A percentile compares a stretch with the other conserved stretches of the same genome.
Evolutionary conservation across 2,888 invertebrate species (phyloP).

Genomic region (Sericinus montela): DNA sequence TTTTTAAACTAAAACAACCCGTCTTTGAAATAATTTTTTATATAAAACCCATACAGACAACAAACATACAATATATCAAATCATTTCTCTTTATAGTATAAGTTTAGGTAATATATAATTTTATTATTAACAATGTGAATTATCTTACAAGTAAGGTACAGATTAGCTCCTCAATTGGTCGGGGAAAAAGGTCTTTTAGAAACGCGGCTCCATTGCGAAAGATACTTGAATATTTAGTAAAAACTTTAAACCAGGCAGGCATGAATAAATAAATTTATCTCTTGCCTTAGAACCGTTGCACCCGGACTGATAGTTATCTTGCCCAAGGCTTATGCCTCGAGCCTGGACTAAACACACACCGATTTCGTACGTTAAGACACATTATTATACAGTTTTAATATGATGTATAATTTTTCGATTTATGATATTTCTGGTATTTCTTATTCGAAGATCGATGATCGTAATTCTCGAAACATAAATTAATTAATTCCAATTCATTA

Average conservation of each 20-base stretch:
- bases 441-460: not conserved
- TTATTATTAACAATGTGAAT: no score
- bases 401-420: constrained; percentile 1
- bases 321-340: constrained; percentile 24
- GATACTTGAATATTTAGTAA: constrained; percentile 17
- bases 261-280: constrained; percentile 22
- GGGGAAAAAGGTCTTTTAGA: constrained; percentile 6
- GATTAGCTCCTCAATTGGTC: not conserved
- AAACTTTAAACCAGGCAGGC: constrained; percentile 18
- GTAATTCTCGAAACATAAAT: not conserved
- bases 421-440: not conserved
- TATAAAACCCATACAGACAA: no score
- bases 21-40: no score
- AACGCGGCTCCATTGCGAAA: constrained; percentile 3
- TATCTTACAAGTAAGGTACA: no score
- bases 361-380: not conserved
- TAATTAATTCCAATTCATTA: no score
- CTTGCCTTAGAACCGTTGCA: constrained; percentile 34
- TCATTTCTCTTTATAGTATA: no score
- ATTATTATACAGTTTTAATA: constrained; percentile 2
- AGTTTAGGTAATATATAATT: no score
- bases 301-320: constrained; percentile 35
- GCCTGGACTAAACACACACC: constrained; percentile 8
- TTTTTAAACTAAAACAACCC: no score
- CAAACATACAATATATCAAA: no score